Conservation (phyloP, 2,113 vertebrate genomes). For the Clarias magur region DNA sequence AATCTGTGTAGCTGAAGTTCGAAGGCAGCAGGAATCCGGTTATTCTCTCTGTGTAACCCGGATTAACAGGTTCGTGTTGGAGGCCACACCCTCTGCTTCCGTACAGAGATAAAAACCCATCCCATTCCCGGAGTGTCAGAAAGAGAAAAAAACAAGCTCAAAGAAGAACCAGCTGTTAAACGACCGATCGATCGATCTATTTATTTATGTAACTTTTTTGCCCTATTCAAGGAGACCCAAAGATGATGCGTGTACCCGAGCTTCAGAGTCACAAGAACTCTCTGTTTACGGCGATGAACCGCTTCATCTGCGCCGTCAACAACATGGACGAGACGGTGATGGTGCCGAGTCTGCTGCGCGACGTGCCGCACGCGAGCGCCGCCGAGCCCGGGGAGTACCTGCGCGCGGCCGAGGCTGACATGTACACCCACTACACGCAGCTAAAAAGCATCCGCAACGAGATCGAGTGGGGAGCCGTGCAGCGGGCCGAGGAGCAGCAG, state of each 20-base stretch:
- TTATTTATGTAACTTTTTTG: not conserved
- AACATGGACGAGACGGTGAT: slow-evolving; percentile 98
- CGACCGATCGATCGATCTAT: not conserved
- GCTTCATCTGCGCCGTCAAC: slow-evolving; percentile 94
- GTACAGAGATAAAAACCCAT: not conserved
- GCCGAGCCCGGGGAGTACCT: slow-evolving; percentile 52
- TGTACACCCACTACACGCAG: slow-evolving; percentile 94
- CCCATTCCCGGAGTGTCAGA: not conserved
- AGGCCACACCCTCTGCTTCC: slow-evolving; percentile 56
- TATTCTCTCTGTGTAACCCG: slow-evolving; percentile 51
- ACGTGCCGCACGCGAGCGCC: slow-evolving; percentile 82
- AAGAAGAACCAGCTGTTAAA: not conserved
- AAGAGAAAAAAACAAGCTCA: not conserved
- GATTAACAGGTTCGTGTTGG: slow-evolving; percentile 64
- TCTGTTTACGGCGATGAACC: slow-evolving; percentile 95
- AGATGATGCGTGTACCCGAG: slow-evolving; percentile 87
- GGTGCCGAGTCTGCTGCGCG: slow-evolving; percentile 92
- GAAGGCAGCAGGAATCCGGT: slow-evolving; percentile 59
- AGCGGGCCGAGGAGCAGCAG: slow-evolving; percentile 76
- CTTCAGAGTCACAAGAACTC: slow-evolving; percentile 89
- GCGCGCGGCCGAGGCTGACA: slow-evolving; percentile 77
- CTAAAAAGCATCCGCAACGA: slow-evolving; percentile 94
- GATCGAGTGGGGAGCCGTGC: slow-evolving; percentile 91
- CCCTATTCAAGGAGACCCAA: slow-evolving; percentile 24
- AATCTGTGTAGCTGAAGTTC: not conserved